Conservation (phyloP, 2,888 invertebrate species). For the Lumbricus terrestris region DNA sequence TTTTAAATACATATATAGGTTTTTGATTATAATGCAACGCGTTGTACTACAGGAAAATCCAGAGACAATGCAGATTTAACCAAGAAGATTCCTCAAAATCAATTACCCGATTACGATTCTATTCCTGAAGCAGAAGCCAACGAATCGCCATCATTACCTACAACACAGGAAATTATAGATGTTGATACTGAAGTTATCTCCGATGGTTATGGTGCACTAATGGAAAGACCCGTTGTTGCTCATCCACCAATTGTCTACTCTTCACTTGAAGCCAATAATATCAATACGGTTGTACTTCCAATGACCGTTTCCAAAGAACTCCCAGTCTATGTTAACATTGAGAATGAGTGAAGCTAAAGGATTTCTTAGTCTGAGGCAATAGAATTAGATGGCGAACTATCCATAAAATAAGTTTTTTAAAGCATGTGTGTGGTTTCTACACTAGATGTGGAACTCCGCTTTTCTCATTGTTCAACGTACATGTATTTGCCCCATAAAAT, state of each 20-base stretch:
- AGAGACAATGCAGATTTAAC: not conserved
- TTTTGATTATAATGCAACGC: too few species aligned
- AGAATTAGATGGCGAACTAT: not conserved
- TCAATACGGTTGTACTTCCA: not conserved
- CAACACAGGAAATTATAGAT: not conserved
- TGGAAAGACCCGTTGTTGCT: not conserved
- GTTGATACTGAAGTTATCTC: not conserved
- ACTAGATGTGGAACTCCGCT: too few species aligned
- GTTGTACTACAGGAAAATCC: not conserved
- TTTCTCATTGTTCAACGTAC: too few species aligned
- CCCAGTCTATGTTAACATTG: not conserved
- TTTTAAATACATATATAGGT: not conserved
- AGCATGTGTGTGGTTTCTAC: too few species aligned
- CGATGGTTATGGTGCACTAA: not conserved
- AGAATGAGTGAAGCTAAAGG: not conserved
- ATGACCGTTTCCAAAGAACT: not conserved
- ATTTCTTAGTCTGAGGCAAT: not conserved
- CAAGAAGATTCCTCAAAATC: not conserved
- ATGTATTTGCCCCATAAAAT: too few species aligned
- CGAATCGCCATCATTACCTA: not conserved
- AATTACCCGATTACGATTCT: not conserved
- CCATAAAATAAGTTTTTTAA: too few species aligned
- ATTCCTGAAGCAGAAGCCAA: not conserved
- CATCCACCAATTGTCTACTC: not conserved
- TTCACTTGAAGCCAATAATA: not conserved